Evolutionary conservation across 2,888 invertebrate genomes (phyloP), one percentile per base, ranked within the genome.

Genomic region (Nomada goodeniana): DNA sequence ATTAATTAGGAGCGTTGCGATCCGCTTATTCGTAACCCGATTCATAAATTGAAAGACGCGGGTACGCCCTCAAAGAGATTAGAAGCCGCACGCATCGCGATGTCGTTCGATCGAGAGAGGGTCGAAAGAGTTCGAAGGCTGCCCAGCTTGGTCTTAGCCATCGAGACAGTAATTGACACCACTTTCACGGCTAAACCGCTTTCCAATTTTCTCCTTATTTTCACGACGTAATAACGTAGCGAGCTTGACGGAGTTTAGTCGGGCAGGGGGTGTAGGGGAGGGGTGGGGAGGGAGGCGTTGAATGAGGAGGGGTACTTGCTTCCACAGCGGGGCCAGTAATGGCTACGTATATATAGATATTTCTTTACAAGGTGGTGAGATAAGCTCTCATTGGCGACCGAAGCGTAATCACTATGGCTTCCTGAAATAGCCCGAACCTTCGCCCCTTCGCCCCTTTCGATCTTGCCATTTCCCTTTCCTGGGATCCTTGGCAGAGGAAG

Each of bases 151-250:
- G n/a, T 67, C 42, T 55, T 20, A 55, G 72, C 63, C 80, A 82
- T 71, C 87, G 76, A 61, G 70, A 59, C 76, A 57, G 76, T 89
- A 89, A 88, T 88, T 84, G 89, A 85, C 88, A 88, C 80, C 86
- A 69, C 85, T 89, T 85, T 82, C 82, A 84, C 79, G 83, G 81
- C 60, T 86, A 88, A 82, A 89, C 81, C 84, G 82, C 79, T 86
- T 83, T 86, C 82, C 86, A 89, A 89, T 89, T 89, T 89, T 89
- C 89, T 82, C 84, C 89, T 88, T 88, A 88, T 88, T 89, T 87
- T 87, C 84, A 81, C 83, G 80, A 73, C 75, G 81, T 89, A 86
- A 89, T 89, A 89, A 87, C 83, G 87, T 88, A 79, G 67, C 67
- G 72, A 61, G 75, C 76, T 73, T 82, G 80, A 85, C 78, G 74